Evolutionary conservation across 2,888 invertebrate genomes (phyloP).

Genomic region (Drosophila gaucha): DNA sequence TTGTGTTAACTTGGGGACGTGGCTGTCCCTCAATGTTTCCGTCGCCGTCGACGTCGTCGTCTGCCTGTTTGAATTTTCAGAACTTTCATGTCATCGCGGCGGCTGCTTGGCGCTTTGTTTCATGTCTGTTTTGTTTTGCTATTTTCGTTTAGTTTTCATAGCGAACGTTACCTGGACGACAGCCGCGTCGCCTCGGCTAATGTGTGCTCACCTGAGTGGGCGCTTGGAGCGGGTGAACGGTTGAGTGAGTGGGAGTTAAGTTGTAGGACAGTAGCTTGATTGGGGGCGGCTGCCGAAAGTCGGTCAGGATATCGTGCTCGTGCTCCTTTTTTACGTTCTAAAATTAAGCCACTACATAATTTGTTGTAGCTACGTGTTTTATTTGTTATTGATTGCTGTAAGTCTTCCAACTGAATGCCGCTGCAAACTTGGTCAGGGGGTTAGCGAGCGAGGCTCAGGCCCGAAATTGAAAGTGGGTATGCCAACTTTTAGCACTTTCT

Average conservation of each 20-base stretch:
- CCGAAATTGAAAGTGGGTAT: not conserved
- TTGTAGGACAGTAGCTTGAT: slow-evolving; percentile 3
- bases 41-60: slow-evolving; percentile 28
- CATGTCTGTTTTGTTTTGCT: slow-evolving; percentile 46
- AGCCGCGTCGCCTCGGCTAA: slow-evolving; percentile 37
- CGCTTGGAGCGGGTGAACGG: not conserved
- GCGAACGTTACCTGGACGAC: slow-evolving; percentile 77
- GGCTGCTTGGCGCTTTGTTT: slow-evolving; percentile 59
- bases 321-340: slow-evolving; percentile 53
- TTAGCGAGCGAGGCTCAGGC: no score
- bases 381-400: slow-evolving; percentile 68
- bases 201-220: slow-evolving; percentile 55
- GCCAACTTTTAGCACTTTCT: slow-evolving; percentile 20
- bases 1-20: slow-evolving; percentile 59
- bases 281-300: slow-evolving; percentile 51
- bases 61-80: slow-evolving; percentile 62
- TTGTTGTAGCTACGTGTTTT: slow-evolving; percentile 50
- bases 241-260: not conserved
- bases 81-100: slow-evolving; percentile 53
- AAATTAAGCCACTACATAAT: slow-evolving; percentile 71
- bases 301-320: slow-evolving; percentile 66
- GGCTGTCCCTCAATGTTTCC: slow-evolving; percentile 51
- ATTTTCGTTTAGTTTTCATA: slow-evolving; percentile 79
- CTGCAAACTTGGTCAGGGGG: slow-evolving; percentile 16
- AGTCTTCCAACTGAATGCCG: slow-evolving; percentile 49